Conservation (phyloP, 2,797 vertebrate species). For the Alca torda region DNA sequence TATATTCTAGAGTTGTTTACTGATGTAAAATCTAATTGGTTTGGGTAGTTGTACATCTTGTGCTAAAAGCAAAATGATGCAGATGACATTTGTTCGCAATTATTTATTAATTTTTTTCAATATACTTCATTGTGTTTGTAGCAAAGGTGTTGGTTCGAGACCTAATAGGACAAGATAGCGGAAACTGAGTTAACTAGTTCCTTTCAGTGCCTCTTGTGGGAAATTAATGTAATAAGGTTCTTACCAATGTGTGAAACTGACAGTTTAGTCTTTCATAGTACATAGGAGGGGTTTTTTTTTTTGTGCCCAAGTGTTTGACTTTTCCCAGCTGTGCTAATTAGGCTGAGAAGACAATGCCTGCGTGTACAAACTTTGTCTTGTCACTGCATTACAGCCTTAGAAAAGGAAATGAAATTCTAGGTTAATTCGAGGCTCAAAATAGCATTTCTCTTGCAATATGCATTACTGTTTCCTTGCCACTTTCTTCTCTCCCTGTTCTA, state of each 20-base stretch:
- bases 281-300: neutral
- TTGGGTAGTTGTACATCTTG: neutral
- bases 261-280: neutral
- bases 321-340: neutral
- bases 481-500: slow-evolving; percentile 72
- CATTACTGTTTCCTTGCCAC: slow-evolving; percentile 50
- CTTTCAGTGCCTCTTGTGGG: neutral
- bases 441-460: slow-evolving; percentile 62
- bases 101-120: neutral
- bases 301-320: neutral
- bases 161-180: neutral
- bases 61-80: neutral
- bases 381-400: slow-evolving; percentile 22
- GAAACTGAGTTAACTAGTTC: neutral
- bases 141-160: neutral
- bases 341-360: slow-evolving; percentile 16
- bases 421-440: slow-evolving; percentile 63
- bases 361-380: neutral
- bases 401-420: slow-evolving; percentile 63
- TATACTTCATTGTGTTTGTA: neutral
- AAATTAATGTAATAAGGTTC: neutral
- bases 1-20: neutral
- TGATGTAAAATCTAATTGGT: neutral
- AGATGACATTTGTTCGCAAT: neutral
- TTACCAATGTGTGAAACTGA: neutral